A percentile compares a stretch with the other conserved stretches of the same genome.
Conservation (phyloP, 2,888 invertebrate species). For the Uloborus plumipes region DNA sequence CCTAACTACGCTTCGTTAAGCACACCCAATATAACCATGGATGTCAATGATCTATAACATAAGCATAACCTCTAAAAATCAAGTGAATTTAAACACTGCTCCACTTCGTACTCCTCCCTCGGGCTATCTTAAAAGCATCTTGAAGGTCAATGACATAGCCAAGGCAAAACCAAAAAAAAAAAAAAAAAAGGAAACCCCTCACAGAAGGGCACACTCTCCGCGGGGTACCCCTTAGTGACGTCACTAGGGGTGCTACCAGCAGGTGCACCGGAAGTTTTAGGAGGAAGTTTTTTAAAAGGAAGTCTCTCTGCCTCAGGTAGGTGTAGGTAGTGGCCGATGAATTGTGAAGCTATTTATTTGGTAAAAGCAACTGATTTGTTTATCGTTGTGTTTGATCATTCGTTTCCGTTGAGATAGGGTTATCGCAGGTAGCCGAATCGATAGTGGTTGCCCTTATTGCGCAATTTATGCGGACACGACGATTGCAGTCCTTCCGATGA, state of each 20-base stretch:
- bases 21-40: not conserved
- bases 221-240: slow-evolving; percentile 37
- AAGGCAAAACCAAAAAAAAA: slow-evolving; percentile 2
- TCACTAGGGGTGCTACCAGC: slow-evolving; percentile 52
- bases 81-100: slow-evolving; percentile 33
- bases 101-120: slow-evolving; percentile 14
- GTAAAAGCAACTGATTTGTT: slow-evolving; percentile 11
- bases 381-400: slow-evolving; percentile 42
- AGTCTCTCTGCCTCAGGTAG: slow-evolving; percentile 35
- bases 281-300: slow-evolving; percentile 32
- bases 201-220: slow-evolving; percentile 31
- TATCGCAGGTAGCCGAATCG: slow-evolving; percentile 10
- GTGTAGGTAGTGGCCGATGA: slow-evolving; percentile 37
- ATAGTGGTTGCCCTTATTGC: too few species aligned
- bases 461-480: too few species aligned
- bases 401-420: slow-evolving; percentile 32
- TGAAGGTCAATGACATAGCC: slow-evolving; percentile 46
- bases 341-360: slow-evolving; percentile 39
- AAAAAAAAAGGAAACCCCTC: slow-evolving; percentile 7
- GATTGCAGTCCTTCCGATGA: too few species aligned
- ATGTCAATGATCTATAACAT: slow-evolving; percentile 51
- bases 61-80: slow-evolving; percentile 34
- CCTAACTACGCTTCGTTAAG: not conserved
- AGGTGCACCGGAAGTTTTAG: slow-evolving; percentile 46
- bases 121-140: slow-evolving; percentile 19